Conservation (phyloP, 2,113 vertebrate species). For the Macrotis lagotis region DNA sequence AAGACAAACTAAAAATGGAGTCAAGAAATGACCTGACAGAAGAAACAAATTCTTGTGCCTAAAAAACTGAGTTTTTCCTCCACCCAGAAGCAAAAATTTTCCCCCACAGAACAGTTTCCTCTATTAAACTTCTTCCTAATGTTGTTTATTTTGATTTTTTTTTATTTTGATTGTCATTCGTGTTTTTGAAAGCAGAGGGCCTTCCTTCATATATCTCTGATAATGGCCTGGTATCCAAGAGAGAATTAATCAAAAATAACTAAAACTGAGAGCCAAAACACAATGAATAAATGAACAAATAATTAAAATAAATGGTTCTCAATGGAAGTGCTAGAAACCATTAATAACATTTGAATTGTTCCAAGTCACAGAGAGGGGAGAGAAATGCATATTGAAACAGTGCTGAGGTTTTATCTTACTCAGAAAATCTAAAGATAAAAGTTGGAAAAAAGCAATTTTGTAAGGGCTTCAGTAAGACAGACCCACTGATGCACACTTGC, state of each 20-base stretch:
- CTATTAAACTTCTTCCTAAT: conserved; percentile 9
- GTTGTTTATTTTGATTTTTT: not conserved
- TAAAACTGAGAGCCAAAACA: too few species aligned
- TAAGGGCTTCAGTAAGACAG: not conserved
- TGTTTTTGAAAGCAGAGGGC: not conserved
- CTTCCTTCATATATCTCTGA: not conserved
- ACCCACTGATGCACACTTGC: not conserved
- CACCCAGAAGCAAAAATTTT: not conserved
- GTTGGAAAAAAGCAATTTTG: not conserved
- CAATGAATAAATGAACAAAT: too few species aligned
- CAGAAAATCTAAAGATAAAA: not conserved
- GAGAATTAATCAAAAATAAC: too few species aligned
- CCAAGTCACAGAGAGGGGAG: too few species aligned
- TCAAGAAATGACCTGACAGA: conserved; percentile 9
- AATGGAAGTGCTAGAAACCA: too few species aligned
- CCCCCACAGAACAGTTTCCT: conserved; percentile 20
- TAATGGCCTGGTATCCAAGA: too few species aligned
- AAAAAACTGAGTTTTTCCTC: not conserved
- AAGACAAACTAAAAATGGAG: not conserved
- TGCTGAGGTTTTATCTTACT: too few species aligned
- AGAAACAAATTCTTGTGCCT: not conserved
- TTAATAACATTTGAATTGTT: too few species aligned
- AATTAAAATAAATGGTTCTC: too few species aligned
- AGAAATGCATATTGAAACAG: too few species aligned
- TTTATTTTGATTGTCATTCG: not conserved